Evolutionary conservation across 2,797 vertebrate species (phyloP), one percentile per base, ranked within the genome.

Genomic region (Neosilurus mollespiculum): DNA sequence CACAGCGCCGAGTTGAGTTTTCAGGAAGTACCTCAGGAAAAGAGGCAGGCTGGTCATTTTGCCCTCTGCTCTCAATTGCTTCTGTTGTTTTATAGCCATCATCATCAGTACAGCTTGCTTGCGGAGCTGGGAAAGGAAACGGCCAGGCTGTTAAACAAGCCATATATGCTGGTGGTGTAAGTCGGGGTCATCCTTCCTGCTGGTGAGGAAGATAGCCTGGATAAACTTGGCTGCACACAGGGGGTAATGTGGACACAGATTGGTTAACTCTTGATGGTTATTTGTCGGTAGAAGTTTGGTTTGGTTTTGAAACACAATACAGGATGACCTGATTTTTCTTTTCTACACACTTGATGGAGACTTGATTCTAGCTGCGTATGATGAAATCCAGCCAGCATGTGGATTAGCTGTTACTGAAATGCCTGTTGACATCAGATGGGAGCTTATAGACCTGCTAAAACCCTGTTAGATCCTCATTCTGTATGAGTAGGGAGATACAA

Each of bases 391-490:
- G 59, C 62, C 72, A 78, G 66, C 10, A 15, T 70, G 87, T 87
- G 90, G 93, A 94, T 94, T 93, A 93, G 88, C 87, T 87, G 88
- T 85, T 87, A 81, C 90, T 88, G 90, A 90, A 89, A 86, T 89
- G 91, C 87, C 90, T 93, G 91, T 93, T 93, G 93, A 93, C 92
- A 93, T 94, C 94, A 94, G 94, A 94, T 95, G 94, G 93, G 91
- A 92, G 89, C 61, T 65, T 91, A 91, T 92, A 94, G 92, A 90
- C 92, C 92, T 90, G 84, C 34, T 83, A 76, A 87, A 91, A 89
- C 90, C 89, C 86, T 67, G 70, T 75, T 66, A 83, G 86, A 84
- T 61, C 75, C 83, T 73, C 83, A 73, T 81, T 70, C 71, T 83
- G 78, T 73, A 80, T 69, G 82, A 84, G 84, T 80, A 30, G 79